Evolutionary conservation across 2,888 invertebrate genomes (phyloP).

Genomic region (Catocala fraxini): DNA sequence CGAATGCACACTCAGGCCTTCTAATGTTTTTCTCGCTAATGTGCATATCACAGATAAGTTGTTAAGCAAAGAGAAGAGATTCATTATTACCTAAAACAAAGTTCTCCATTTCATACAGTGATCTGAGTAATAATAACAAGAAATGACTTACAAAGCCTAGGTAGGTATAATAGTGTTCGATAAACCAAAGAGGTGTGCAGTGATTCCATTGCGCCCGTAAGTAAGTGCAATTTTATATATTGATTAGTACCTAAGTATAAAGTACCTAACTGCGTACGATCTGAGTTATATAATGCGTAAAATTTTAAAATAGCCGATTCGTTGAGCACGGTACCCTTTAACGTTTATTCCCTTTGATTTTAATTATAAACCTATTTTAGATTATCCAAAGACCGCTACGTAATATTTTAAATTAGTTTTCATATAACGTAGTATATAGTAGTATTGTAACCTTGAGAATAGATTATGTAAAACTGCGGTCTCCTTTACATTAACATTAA

Average conservation of each 20-base stretch:
- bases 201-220: not conserved
- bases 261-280: conserved; percentile 6
- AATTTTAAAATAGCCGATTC: conserved; percentile 1
- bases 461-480: conserved; percentile 26
- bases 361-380: conserved; percentile 8
- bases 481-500: conserved; percentile 29
- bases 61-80: not conserved
- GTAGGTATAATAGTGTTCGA: not conserved
- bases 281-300: not conserved
- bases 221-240: conserved; percentile 3
- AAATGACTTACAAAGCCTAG: not conserved
- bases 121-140: conserved; percentile 7
- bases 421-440: conserved; percentile 5
- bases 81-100: conserved; percentile 6
- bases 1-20: too few relatives aligned
- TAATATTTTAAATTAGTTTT: conserved; percentile 8
- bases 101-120: conserved; percentile 7
- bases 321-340: conserved; percentile 5
- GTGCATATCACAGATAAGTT: too few relatives aligned
- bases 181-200: not conserved
- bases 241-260: not conserved
- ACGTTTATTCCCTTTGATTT: not conserved
- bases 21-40: too few relatives aligned
- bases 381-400: conserved; percentile 6
- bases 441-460: conserved; percentile 26